Percentiles rank a stretch among this genome's conserved stretches.
Evolutionary conservation across 1,140 invertebrate species (phyloP).

Genomic region (Drosophila novamexicana): DNA sequence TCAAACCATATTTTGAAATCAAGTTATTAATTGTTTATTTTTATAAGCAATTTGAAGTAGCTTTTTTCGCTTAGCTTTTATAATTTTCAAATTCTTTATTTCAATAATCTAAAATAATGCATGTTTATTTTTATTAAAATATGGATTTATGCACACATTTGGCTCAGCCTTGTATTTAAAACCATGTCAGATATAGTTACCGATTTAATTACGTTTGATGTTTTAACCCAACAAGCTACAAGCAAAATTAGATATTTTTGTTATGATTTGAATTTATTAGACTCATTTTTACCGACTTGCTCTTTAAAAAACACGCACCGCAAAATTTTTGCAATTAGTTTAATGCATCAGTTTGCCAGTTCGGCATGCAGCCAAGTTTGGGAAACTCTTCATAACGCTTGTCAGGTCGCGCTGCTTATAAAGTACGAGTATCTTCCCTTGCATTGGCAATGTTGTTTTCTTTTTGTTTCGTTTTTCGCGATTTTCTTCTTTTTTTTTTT

Average conservation of each 20-base stretch:
- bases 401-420: conserved; percentile 30
- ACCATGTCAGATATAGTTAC: neutral
- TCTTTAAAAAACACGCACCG: conserved; percentile 14
- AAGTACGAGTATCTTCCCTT: conserved; percentile 15
- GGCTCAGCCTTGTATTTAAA: neutral
- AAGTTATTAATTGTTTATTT: too few species aligned
- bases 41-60: too few species aligned
- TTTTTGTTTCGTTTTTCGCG: conserved; percentile 16
- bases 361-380: conserved; percentile 67
- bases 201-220: neutral
- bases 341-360: conserved; percentile 70
- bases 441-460: conserved; percentile 27
- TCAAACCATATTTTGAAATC: too few species aligned
- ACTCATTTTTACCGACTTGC: conserved; percentile 3
- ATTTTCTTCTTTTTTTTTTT: conserved; percentile 18
- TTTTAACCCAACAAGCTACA: neutral
- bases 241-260: neutral
- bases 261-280: neutral
- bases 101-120: too few species aligned
- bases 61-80: neutral
- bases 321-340: conserved; percentile 64
- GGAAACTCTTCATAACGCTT: conserved; percentile 63
- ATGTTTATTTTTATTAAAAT: conserved; percentile 1
- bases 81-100: neutral
- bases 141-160: conserved; percentile 18